Conservation (phyloP, 2,113 vertebrate species). For the Dissostichus mawsoni region DNA sequence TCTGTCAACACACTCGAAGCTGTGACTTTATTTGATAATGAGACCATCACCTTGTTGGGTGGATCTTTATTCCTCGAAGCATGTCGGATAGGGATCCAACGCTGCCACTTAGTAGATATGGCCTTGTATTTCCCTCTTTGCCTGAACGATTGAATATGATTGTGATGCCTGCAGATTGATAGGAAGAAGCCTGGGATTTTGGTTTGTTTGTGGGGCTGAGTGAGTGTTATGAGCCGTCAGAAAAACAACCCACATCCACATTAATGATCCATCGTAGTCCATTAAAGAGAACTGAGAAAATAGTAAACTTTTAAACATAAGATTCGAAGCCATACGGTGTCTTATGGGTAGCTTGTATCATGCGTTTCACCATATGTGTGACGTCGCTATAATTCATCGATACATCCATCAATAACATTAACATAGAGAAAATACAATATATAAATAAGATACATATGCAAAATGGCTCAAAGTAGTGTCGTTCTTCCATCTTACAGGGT, state of each 20-base stretch:
- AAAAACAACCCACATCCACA: no score
- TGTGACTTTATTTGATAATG: slow-evolving; percentile 83
- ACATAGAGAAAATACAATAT: no score
- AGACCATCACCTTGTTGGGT: slow-evolving; percentile 78
- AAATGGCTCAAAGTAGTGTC: neutral
- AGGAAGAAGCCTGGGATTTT: neutral
- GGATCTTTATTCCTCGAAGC: slow-evolving; percentile 71
- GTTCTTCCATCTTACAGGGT: slow-evolving; percentile 77
- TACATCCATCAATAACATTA: no score
- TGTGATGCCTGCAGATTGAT: slow-evolving; percentile 9
- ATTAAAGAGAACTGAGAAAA: no score
- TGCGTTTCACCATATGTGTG: no score
- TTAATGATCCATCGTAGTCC: no score
- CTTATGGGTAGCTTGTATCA: no score
- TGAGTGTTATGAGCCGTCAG: no score
- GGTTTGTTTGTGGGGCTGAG: neutral
- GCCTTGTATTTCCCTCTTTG: slow-evolving; percentile 24
- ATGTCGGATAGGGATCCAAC: slow-evolving; percentile 55
- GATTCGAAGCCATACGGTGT: no score
- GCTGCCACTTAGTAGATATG: slow-evolving; percentile 26
- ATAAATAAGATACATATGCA: no score
- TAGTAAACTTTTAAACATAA: no score
- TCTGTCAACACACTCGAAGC: slow-evolving; percentile 68
- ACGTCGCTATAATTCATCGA: no score
- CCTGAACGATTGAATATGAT: slow-evolving; percentile 10